Percentiles rank a stretch among this genome's conserved stretches.
phyloP scores from a whole-genome alignment of 2,113 vertebrate species.

The Pterocles gutturalis region DNA sequence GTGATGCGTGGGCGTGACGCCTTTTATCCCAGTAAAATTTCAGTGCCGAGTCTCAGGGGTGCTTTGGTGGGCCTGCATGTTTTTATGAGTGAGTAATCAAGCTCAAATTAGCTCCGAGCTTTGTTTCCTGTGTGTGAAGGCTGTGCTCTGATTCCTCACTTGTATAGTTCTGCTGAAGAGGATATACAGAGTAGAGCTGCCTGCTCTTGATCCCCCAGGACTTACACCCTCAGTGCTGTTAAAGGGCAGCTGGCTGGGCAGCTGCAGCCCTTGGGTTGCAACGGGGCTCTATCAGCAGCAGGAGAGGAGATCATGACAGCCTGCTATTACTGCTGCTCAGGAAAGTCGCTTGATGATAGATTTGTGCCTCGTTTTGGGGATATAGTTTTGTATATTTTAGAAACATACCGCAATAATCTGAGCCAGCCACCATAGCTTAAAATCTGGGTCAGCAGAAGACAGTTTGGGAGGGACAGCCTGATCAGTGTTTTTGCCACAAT shows the following conservation, averaged over 20 bases:
- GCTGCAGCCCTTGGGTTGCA: neutral
- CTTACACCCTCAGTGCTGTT: neutral
- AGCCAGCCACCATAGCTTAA: neutral
- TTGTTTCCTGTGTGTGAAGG: slow-evolving; percentile 1
- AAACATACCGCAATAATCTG: neutral
- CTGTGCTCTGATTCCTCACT: neutral
- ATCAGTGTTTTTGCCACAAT: neutral
- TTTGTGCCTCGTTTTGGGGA: neutral
- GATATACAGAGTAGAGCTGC: neutral
- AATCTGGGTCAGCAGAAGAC: neutral
- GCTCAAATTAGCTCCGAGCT: neutral
- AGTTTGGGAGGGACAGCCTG: neutral
- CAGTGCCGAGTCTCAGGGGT: neutral
- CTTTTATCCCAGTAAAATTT: neutral
- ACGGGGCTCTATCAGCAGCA: neutral
- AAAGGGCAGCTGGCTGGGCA: neutral
- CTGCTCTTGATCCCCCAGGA: neutral
- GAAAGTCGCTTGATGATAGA: neutral
- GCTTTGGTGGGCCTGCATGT: neutral
- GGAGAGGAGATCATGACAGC: neutral
- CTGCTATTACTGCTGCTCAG: neutral
- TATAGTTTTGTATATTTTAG: neutral
- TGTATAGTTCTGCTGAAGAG: neutral
- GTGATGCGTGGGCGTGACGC: neutral
- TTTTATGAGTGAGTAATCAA: slow-evolving; percentile 6